Conservation (phyloP, 2,113 vertebrate genomes). For the Megatriorchis doriae region DNA sequence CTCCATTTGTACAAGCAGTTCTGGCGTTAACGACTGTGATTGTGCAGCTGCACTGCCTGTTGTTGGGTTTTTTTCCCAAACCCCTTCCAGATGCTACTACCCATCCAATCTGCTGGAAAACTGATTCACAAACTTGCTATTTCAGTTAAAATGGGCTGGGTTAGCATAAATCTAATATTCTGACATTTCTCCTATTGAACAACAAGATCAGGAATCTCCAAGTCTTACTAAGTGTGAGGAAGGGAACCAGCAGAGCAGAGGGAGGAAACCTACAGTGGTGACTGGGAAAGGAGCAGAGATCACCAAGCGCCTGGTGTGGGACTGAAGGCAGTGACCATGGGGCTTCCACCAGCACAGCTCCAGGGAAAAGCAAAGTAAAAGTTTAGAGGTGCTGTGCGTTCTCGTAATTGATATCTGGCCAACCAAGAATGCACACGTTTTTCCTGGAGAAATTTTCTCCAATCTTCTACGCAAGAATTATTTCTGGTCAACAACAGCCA, state of each 20-base stretch:
- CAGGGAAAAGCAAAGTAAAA: neutral
- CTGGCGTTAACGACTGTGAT: neutral
- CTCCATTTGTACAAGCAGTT: neutral
- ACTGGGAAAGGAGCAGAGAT: neutral
- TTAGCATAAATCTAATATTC: neutral
- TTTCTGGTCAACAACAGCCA: neutral
- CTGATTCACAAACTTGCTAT: neutral
- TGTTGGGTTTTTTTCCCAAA: too few relatives aligned
- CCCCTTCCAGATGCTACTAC: neutral
- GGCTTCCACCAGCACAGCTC: neutral
- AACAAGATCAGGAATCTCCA: neutral
- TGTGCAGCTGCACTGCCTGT: neutral
- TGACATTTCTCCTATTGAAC: fast-evolving
- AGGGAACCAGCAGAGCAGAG: neutral
- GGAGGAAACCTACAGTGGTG: neutral
- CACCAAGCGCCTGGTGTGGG: neutral
- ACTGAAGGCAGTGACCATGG: fast-evolving
- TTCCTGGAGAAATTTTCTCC: neutral
- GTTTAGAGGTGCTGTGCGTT: neutral
- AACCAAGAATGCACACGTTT: neutral
- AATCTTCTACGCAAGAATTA: neutral
- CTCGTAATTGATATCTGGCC: fast-evolving
- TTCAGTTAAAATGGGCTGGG: neutral
- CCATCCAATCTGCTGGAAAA: neutral
- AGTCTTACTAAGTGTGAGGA: neutral